These are phyloP conservation scores for Antheraea pernyi DNA, from an alignment of 1,140 invertebrate species.

Conservation along the genomic window DNA sequence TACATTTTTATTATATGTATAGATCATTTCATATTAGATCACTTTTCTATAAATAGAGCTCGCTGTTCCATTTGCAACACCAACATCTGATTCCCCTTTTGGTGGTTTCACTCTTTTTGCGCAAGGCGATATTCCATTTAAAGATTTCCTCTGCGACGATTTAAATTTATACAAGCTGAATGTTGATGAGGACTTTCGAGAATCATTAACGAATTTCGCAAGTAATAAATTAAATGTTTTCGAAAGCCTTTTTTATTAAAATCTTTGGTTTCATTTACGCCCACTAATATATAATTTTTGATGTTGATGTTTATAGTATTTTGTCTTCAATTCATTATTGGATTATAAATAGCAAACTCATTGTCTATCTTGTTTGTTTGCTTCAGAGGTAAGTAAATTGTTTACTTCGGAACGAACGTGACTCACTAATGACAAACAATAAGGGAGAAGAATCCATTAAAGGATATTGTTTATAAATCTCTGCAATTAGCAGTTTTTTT, in stretches of 20 bases:
- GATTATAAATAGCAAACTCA: no score
- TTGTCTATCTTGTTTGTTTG: no score
- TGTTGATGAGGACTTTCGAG: constrained; percentile 17
- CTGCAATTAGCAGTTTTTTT: no score
- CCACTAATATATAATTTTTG: not conserved
- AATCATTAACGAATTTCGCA: constrained; percentile 1
- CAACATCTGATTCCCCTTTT: constrained; percentile 7
- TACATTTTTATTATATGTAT: no score
- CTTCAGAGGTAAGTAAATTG: no score
- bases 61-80: constrained; percentile 5
- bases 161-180: constrained; percentile 18
- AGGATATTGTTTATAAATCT: no score
- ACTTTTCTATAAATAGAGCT: constrained; percentile 3
- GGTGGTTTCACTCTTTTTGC: constrained; percentile 7
- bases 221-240: not conserved
- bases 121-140: constrained; percentile 15
- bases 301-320: not conserved
- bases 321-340: no score
- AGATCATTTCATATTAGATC: not conserved
- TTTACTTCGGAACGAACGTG: no score
- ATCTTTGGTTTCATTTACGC: no score
- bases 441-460: no score
- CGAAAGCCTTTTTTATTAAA: no score
- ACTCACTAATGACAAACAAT: no score
- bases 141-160: not conserved